phyloP scores from a whole-genome alignment of 2,888 invertebrate genomes.

The Ectobius pallidus region DNA sequence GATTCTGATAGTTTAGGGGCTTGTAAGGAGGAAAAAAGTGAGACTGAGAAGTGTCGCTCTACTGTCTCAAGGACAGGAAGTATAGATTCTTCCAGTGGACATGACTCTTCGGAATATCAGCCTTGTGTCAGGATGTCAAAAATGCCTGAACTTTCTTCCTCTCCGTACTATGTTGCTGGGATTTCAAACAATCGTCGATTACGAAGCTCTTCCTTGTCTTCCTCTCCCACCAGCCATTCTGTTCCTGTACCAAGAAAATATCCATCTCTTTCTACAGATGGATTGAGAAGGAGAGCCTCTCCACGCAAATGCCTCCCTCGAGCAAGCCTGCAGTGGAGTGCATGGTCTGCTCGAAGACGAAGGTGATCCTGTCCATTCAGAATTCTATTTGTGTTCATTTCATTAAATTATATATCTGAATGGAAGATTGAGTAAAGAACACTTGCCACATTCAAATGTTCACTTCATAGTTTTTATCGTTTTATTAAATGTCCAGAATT shows the following conservation, averaged over 20 bases:
- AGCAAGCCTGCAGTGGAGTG: conserved; percentile 18
- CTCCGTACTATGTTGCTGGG: conserved; percentile 2
- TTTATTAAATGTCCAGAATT: not conserved
- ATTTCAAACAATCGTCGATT: conserved; percentile 34
- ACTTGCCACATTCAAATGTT: not conserved
- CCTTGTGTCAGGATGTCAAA: conserved; percentile 37
- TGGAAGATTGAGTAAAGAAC: conserved; percentile 13
- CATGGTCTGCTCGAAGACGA: conserved; percentile 30
- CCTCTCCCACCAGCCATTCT: conserved; percentile 12
- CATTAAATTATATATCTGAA: conserved; percentile 27
- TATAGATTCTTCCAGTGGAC: conserved; percentile 25
- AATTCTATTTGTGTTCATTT: conserved; percentile 23
- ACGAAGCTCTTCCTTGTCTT: conserved; percentile 39
- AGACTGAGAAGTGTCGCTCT: not conserved
- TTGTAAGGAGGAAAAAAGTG: not conserved
- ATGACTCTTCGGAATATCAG: conserved; percentile 27
- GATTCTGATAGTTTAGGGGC: not conserved
- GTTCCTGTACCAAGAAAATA: conserved; percentile 12
- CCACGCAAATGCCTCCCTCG: conserved; percentile 11
- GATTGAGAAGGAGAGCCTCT: conserved; percentile 12
- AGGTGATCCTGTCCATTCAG: conserved; percentile 22
- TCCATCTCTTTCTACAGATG: not conserved
- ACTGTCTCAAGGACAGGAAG: conserved; percentile 27
- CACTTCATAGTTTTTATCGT: not conserved
- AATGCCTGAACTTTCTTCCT: conserved; percentile 24